Evolutionary conservation across 2,888 invertebrate species (phyloP).

Genomic region (Epsilonema sp.): DNA sequence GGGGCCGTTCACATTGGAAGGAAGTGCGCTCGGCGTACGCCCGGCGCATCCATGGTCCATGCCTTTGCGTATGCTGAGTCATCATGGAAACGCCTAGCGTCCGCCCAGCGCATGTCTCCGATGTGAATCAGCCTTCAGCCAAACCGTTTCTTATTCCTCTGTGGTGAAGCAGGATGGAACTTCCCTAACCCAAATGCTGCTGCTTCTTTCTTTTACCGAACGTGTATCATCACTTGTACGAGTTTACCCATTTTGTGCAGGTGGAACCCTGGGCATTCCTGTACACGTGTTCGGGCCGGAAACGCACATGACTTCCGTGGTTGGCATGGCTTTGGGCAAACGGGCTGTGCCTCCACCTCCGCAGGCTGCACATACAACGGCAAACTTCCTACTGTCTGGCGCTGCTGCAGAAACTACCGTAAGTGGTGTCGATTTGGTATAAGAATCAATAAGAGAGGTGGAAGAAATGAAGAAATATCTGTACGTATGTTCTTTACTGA

Average conservation of each 20-base stretch:
- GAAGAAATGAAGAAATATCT: no score
- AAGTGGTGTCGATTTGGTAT: slow-evolving; percentile 44
- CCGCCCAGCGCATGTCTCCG: no score
- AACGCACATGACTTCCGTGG: slow-evolving; percentile 98
- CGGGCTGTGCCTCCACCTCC: slow-evolving; percentile 51
- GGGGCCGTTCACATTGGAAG: no score
- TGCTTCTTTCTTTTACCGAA: slow-evolving; percentile 4
- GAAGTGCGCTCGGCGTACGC: no score
- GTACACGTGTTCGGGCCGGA: slow-evolving; percentile 89
- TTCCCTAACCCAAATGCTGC: background rate
- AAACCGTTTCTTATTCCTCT: no score
- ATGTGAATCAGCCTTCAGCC: background rate
- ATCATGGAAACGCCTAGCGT: background rate
- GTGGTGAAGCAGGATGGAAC: no score
- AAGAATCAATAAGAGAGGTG: no score
- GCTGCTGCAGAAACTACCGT: background rate
- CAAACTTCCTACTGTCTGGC: slow-evolving; percentile 58
- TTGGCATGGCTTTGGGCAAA: slow-evolving; percentile 85
- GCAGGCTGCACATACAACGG: slow-evolving; percentile 53
- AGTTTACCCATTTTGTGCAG: slow-evolving; percentile 35
- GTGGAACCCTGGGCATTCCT: slow-evolving; percentile 56
- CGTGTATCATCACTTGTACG: no score
- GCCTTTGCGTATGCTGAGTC: background rate
- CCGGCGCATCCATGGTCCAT: no score
- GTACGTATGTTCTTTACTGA: no score